These are phyloP conservation scores for Sinosuthora webbiana DNA, from an alignment of 2,113 vertebrate genomes.

Conservation along the genomic window DNA sequence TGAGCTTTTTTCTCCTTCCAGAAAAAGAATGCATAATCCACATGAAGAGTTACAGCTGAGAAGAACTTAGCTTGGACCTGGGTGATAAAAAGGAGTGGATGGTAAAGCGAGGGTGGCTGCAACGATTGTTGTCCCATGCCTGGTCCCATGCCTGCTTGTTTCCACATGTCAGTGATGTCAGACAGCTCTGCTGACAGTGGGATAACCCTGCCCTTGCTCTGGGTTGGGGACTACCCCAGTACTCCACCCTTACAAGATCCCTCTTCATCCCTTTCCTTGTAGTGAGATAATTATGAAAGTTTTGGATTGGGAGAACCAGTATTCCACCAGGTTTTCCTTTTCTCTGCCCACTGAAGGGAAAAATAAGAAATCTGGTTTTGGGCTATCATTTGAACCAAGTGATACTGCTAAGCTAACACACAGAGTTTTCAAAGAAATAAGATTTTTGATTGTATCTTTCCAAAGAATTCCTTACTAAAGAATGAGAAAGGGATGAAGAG, in stretches of 20 bases:
- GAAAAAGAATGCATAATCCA: neutral
- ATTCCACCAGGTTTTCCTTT: neutral
- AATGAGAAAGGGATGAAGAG: neutral
- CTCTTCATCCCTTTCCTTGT: neutral
- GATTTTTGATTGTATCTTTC: neutral
- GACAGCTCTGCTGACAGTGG: neutral
- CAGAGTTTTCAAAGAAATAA: neutral
- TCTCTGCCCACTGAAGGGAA: neutral
- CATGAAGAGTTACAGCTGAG: neutral
- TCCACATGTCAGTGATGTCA: neutral
- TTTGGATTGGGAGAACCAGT: neutral
- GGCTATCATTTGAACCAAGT: neutral
- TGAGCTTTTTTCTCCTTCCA: neutral
- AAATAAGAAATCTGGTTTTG: neutral
- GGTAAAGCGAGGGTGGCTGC: neutral
- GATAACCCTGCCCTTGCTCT: neutral
- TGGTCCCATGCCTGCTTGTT: neutral
- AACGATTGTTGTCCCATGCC: neutral
- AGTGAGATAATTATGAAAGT: fast-evolving
- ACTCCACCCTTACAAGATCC: neutral
- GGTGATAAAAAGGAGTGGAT: neutral
- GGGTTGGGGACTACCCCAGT: neutral
- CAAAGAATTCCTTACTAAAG: neutral
- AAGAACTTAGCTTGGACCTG: neutral
- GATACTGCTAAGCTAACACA: neutral